Evolutionary conservation across 2,797 vertebrate species (phyloP), one percentile per base, ranked within the genome.

Genomic region (Petrocephalus schoutedeni): DNA sequence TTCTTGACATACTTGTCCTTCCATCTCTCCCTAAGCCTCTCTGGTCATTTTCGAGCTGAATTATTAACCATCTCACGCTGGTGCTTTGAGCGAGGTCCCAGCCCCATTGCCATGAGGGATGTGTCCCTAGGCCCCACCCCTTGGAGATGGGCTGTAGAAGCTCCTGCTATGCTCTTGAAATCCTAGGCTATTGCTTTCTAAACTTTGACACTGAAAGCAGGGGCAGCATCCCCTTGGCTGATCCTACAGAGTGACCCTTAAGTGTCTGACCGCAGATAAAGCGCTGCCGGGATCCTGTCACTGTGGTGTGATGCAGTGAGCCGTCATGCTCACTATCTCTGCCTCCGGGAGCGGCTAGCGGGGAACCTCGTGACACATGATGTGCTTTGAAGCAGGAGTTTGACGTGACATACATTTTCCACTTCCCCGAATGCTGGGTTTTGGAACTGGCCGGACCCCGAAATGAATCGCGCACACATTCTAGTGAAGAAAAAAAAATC

Each of bases 11-110:
- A 53, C 87, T 91, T 88, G 89, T 89, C 67, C 45, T 91, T 90
- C 90, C 88, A 90, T 90, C 89, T 90, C 90, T 91, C 91, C 87
- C 90, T 89, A 90, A 91, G 91, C 89, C 89, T 32, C 89, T 32
- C 57, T 45, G 84, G 91, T 91, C 92, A 91, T 93, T 94, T 93
- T 93, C 88, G 89, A 54, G 91, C 90, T 94, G 93, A 96, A 96
- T 96, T 93, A 95, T 96, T 96, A 93, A 96, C 93, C 88, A 94
- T 91, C 88, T 93, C 87, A 28, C 91, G 90, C 91, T 88, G 86
- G 88, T 88, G 57, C 88, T 92, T 88, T 53, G 32, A 56, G 59
- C 10, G 8, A 67, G 51, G 61, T 54, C 16, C 28, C 51, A 53
- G 82, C 53, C 87, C 59, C 51, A 67, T 45, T 0, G 51, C 19